A percentile compares a stretch with the other conserved stretches of the same genome.
Conservation (phyloP, 2,888 invertebrate species). For the Plutella xylostella region DNA sequence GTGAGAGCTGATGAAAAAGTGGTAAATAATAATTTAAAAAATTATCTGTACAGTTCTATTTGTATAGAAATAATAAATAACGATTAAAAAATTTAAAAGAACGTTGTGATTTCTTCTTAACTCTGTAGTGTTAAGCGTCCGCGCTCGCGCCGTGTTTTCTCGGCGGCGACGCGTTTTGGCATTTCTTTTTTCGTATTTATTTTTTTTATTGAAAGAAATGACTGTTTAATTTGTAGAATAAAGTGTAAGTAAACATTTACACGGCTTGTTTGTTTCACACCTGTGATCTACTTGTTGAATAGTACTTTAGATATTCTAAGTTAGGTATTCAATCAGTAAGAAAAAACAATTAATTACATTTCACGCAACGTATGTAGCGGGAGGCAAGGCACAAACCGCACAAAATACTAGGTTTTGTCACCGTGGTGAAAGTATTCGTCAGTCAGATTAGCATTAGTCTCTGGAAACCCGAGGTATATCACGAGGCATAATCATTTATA, state of each 20-base stretch:
- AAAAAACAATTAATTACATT: no score
- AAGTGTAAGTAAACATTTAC: slow-evolving; percentile 57
- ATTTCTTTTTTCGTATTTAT: slow-evolving; percentile 45
- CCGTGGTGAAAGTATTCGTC: no score
- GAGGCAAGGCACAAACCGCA: no score
- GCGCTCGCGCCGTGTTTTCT: slow-evolving; percentile 21
- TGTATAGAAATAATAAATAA: slow-evolving; percentile 73
- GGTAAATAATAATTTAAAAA: slow-evolving; percentile 68
- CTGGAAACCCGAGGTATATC: no score
- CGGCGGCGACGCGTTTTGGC: slow-evolving; percentile 22
- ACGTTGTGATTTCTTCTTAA: slow-evolving; percentile 64
- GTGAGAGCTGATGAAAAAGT: slow-evolving; percentile 61
- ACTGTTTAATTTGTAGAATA: slow-evolving; percentile 67
- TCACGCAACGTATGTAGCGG: no score
- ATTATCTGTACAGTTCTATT: slow-evolving; percentile 72
- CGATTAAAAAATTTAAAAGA: slow-evolving; percentile 63
- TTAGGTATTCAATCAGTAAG: no score
- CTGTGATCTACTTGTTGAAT: no score
- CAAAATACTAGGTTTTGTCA: no score
- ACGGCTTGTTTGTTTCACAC: slow-evolving; percentile 43
- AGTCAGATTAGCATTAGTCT: no score
- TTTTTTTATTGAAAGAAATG: slow-evolving; percentile 55
- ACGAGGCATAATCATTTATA: no score
- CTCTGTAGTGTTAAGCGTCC: slow-evolving; percentile 27
- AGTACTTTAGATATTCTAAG: no score